Percentiles rank a stretch among this genome's conserved stretches.
Evolutionary conservation across 2,113 vertebrate species (phyloP).

Genomic region (Malurus alboscapulatus): DNA sequence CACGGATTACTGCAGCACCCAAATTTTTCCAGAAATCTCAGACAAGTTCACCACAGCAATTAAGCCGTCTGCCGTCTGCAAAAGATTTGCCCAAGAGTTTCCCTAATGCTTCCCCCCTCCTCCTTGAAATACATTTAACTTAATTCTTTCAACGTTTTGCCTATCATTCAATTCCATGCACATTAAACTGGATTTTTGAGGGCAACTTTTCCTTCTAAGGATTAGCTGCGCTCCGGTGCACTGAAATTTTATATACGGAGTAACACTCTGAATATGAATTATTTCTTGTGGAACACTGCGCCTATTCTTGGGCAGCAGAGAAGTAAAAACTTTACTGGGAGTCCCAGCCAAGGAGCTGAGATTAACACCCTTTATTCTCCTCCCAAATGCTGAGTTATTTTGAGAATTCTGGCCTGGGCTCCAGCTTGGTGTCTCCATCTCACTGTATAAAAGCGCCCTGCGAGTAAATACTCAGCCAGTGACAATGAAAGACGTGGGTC

Average conservation of each 20-base stretch:
- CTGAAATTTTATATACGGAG: slow-evolving; percentile 44
- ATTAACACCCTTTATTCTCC: slow-evolving; percentile 38
- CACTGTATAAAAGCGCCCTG: slow-evolving; percentile 18
- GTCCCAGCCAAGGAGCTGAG: slow-evolving; percentile 29
- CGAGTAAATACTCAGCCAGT: slow-evolving; percentile 15
- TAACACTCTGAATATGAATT: slow-evolving; percentile 17
- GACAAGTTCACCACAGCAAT: slow-evolving; percentile 71
- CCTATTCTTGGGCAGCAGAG: slow-evolving; percentile 26
- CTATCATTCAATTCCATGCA: slow-evolving; percentile 13
- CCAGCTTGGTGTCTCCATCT: slow-evolving; percentile 38
- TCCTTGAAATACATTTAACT: slow-evolving; percentile 1
- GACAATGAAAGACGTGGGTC: slow-evolving; percentile 21
- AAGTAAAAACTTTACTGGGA: slow-evolving; percentile 32
- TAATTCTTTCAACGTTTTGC: slow-evolving; percentile 50
- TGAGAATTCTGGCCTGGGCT: slow-evolving; percentile 14
- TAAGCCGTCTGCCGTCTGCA: slow-evolving; percentile 74
- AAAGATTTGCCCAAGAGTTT: slow-evolving; percentile 56
- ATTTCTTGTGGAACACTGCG: slow-evolving; percentile 26
- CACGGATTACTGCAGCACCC: slow-evolving; percentile 54
- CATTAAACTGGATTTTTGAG: slow-evolving; percentile 33
- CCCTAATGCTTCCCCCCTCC: neutral
- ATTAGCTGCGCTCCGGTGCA: neutral
- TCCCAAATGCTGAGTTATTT: slow-evolving; percentile 61
- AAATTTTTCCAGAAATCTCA: slow-evolving; percentile 62
- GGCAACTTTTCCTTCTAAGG: slow-evolving; percentile 29